These are phyloP conservation scores for Clytia hemisphaerica DNA, from an alignment of 30 jellyfish, hydroid and myxozoan genomes.

Conservation along the genomic window DNA sequence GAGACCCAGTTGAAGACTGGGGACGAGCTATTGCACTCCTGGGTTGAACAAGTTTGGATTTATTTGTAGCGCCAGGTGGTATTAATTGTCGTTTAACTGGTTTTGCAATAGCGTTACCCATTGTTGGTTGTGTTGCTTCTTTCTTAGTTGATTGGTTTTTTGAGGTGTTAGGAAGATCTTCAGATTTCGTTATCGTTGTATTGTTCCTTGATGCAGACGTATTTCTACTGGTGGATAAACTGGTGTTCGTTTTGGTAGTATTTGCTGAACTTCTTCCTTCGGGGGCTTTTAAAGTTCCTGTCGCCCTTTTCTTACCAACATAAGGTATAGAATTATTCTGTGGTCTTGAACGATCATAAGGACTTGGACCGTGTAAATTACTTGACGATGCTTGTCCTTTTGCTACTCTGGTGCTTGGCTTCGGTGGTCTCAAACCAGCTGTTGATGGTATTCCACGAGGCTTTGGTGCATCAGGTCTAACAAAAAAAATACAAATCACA, in stretches of 20 bases:
- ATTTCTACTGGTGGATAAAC: not conserved
- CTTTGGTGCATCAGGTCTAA: too few relatives aligned
- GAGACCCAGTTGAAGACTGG: not conserved
- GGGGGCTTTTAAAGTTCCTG: constrained; percentile 33
- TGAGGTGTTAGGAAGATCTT: too few relatives aligned
- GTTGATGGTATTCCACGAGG: too few relatives aligned
- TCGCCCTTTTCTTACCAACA: constrained; percentile 25
- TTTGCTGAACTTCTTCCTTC: constrained; percentile 1
- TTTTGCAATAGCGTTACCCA: not conserved
- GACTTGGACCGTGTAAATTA: constrained; percentile 32
- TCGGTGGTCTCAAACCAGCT: too few relatives aligned
- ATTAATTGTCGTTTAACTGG: constrained; percentile 13
- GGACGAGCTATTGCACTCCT: not conserved
- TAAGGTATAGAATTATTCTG: constrained; percentile 21
- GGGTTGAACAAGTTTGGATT: not conserved
- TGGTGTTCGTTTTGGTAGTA: not conserved
- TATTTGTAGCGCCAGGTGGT: not conserved
- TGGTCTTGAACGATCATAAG: constrained; percentile 30
- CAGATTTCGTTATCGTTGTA: not conserved
- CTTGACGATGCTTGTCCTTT: not conserved
- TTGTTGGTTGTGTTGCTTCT: not conserved
- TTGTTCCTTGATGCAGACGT: not conserved
- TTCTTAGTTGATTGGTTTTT: not conserved
- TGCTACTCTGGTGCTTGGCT: too few relatives aligned
- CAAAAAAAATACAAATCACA: too few relatives aligned